Evolutionary conservation across 2,797 vertebrate genomes (phyloP).

Genomic region (Lacerta viridis): DNA sequence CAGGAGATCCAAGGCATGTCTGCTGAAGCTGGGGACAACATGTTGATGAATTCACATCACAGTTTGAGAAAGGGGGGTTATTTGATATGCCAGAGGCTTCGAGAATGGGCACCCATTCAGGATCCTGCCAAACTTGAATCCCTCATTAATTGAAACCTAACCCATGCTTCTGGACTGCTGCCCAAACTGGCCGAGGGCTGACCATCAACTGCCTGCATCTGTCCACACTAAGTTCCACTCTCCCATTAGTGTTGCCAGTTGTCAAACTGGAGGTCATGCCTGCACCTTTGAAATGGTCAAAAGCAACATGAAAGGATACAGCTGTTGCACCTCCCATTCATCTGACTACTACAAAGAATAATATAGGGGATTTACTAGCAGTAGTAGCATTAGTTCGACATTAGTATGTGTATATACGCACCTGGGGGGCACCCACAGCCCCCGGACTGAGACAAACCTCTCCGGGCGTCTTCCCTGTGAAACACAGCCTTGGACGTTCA

Average conservation of each 20-base stretch:
- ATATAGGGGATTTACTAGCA: background rate
- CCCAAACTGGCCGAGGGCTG: background rate
- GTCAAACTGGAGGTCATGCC: background rate
- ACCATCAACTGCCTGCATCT: conserved; percentile 9
- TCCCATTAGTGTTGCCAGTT: background rate
- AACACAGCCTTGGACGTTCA: no score
- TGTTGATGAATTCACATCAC: background rate
- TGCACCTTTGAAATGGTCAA: background rate
- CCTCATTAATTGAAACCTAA: conserved; percentile 5
- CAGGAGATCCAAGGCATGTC: conserved; percentile 1
- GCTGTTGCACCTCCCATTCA: no score
- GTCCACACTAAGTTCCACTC: background rate
- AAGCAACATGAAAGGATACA: background rate
- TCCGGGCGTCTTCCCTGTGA: no score
- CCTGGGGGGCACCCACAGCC: no score
- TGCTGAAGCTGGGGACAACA: conserved; percentile 1
- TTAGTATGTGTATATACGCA: no score
- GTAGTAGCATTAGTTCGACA: background rate
- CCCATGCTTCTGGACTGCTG: background rate
- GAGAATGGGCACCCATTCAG: background rate
- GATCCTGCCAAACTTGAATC: background rate
- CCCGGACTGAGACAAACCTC: no score
- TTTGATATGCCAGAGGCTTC: background rate
- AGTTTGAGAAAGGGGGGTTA: background rate
- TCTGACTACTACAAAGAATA: background rate